phyloP scores from a whole-genome alignment of 2,797 vertebrate genomes.

The Crenichthys baileyi region DNA sequence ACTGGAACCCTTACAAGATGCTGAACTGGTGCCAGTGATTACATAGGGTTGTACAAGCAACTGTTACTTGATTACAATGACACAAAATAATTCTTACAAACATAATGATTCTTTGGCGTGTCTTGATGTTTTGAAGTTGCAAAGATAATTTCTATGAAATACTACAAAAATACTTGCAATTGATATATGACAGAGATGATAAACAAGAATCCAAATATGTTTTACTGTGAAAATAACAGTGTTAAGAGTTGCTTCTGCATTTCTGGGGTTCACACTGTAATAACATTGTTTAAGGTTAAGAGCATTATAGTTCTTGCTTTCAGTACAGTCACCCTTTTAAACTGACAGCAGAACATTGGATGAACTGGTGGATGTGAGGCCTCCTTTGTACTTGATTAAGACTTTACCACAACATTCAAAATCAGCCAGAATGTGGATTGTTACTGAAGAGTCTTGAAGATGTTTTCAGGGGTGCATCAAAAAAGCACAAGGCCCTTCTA shows the following conservation, averaged over 20 bases:
- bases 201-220: not conserved
- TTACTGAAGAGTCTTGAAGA: too few species aligned
- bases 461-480: too few species aligned
- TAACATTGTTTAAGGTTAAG: not conserved
- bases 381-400: not conserved
- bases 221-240: not conserved
- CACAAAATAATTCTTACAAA: not conserved
- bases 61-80: slow-evolving; percentile 7
- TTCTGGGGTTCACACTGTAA: not conserved
- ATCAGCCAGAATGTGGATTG: too few species aligned
- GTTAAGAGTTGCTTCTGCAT: not conserved
- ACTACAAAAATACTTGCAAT: not conserved
- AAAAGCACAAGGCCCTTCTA: too few species aligned
- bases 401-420: not conserved
- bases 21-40: not conserved
- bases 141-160: not conserved
- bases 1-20: not conserved
- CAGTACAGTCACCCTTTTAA: not conserved
- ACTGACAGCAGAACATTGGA: not conserved
- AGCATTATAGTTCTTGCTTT: not conserved
- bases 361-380: not conserved
- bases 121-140: too few species aligned
- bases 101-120: not conserved
- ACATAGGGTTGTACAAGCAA: not conserved
- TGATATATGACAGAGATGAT: not conserved